Base-by-base conservation (phyloP, 2,888 invertebrate species). In the Chymomyza caudatula region DNA sequence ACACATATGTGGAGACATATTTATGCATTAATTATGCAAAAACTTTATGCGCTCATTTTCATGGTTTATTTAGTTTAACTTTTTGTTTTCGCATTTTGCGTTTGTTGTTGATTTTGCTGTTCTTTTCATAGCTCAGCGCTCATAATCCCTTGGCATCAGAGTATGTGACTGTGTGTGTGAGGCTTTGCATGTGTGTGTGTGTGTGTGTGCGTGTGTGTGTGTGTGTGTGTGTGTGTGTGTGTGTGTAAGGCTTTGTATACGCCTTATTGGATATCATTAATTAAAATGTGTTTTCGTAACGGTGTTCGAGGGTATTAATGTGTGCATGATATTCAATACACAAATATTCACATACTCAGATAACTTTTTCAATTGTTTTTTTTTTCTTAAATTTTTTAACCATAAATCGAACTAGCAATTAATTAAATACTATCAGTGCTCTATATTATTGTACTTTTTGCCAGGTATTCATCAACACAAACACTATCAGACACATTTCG, bases 1-100 rank as follows among this genome's bases (percentile, higher is more conserved):
- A 20, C 53, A 25, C 51, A 53, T 13, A 53, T 65, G 61, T 72
- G 71, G 72, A 77, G 67, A 71, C 73, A 71, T 64, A 68, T 80
- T 85, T 76, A 61, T 73, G 78, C 80, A 83, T 80, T 85, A 85
- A 80, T 85, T 85, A 85, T 86, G 81, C 73, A 58, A 73, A 86
- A 77, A 86, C 60, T 84, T 79, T 65, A 53, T 55, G 77, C 63
- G 15, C 58, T 60, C 55, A 70, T 60, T 70, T 81, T 63, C 15
- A 62, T 70, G 68, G 57, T 59, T 71, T 65, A 71, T 70, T 64
- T 69, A n/a, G 19, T 55, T 19, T 37, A 37, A 37, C 29, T 37
- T 37, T 37, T 11, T 37, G 29, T 37, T 37, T 37, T 37, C 29
- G 11, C 29, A 37, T 37, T 37, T 37, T 37, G 29, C 29, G 11